Evolutionary conservation across 2,888 invertebrate genomes (phyloP).

Genomic region (Mythimna vitellina): DNA sequence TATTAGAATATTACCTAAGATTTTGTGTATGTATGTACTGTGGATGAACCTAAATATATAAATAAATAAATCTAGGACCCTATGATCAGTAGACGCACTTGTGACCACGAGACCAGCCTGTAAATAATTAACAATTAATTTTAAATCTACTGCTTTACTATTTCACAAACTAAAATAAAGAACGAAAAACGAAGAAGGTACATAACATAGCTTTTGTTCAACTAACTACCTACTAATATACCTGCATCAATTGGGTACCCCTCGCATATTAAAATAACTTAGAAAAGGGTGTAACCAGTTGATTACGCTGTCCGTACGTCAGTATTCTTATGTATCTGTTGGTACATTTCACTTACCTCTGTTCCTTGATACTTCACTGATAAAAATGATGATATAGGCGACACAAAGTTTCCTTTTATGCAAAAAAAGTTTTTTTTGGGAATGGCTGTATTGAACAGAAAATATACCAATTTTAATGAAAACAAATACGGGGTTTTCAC

Average conservation of each 20-base stretch:
- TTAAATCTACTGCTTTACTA: not conserved
- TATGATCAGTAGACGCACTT: no score
- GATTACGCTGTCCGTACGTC: no score
- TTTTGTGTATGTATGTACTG: no score
- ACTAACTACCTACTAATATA: no score
- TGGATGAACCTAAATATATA: no score
- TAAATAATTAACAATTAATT: not conserved
- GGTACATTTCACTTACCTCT: not conserved
- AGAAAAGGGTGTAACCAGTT: no score
- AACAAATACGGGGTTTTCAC: slow-evolving; percentile 10
- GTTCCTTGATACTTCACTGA: not conserved
- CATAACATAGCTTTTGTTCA: no score
- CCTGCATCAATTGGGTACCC: no score
- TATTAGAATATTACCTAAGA: no score
- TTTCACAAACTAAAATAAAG: not conserved
- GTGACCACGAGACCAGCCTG: not conserved
- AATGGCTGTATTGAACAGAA: slow-evolving; percentile 16
- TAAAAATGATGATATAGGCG: not conserved
- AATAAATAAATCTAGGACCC: no score
- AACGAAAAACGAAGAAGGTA: not conserved
- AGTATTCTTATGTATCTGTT: not conserved
- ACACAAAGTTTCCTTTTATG: not conserved
- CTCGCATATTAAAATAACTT: no score
- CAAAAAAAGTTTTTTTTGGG: slow-evolving; percentile 5
- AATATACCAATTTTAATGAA: slow-evolving; percentile 22